Evolutionary conservation across 1,140 invertebrate species (phyloP), one percentile per base, ranked within the genome.

Genomic region (Drosophila rhopaloa): DNA sequence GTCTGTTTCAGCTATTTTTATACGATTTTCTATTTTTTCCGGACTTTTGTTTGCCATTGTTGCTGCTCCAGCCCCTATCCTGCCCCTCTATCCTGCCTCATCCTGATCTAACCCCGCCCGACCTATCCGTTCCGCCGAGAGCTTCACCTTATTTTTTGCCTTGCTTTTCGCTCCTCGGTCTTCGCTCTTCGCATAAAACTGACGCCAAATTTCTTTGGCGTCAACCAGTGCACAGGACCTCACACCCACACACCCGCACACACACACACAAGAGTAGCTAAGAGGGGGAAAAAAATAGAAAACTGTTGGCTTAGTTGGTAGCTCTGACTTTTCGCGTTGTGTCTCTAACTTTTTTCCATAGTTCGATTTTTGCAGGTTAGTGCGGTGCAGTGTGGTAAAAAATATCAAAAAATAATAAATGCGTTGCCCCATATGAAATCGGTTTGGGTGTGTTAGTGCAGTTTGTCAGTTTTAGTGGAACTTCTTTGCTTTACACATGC

Each of bases 121-220:
- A 48, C 47, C 47, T 48, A 24, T 16, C 1, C 48, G 48, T 35
- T 51, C 44, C 58, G 58, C 47, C 56, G 51, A 61, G 55, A 47
- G 46, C 46, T 32, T 62, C 51, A 70, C 62, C 66, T 82, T 72
- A 40, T 76, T 78, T 86, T 76, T 70, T 51, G 47, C 16, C 37
- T 76, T 41, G 46, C 38, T 48, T 50, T 67, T 68, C 79, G 68
- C 73, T 24, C 24, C 24, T 24, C 24, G 24, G 24, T 24, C 24
- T 24, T 24, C 24, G 24, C 38, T 48, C 63, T 67, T 68, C 83
- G 68, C 73, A 89, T 83, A 88, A 70, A 89, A 80, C 79, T 89
- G 84, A 88, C 83, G 83, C 83, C 83, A 88, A 88, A 86, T 86
- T 88, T 86, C 83, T 89, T 89, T 88, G 83, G 83, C 83, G 83